Conservation (phyloP, 2,113 vertebrate genomes). For the Columbina picui region DNA sequence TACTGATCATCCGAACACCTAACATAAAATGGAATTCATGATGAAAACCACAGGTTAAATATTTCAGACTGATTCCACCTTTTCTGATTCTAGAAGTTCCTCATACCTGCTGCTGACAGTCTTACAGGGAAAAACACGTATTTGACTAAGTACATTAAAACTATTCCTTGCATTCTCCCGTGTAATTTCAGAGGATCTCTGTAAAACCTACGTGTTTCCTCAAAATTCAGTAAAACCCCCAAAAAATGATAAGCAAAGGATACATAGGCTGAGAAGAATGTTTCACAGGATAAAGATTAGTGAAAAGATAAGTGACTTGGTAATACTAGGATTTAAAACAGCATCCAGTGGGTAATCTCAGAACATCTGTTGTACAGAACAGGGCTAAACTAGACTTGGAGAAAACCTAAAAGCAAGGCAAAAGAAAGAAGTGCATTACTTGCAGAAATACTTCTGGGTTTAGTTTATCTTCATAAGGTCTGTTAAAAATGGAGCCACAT, state of each 20-base stretch:
- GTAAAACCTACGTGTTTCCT: not conserved
- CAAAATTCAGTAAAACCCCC: not conserved
- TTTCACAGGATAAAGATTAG: not conserved
- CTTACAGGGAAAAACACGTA: not conserved
- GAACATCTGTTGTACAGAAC: not conserved
- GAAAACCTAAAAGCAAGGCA: not conserved
- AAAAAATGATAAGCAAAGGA: not conserved
- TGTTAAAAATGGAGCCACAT: not conserved
- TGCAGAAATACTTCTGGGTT: not conserved
- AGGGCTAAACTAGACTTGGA: accelerated
- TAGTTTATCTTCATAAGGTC: not conserved
- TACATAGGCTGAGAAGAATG: not conserved
- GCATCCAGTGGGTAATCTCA: not conserved
- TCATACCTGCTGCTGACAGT: not conserved
- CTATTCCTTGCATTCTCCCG: not conserved
- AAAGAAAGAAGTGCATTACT: not conserved
- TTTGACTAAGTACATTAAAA: not conserved
- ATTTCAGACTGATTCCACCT: not conserved
- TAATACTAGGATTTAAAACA: not conserved
- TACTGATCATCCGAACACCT: not conserved
- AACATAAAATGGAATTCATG: not conserved
- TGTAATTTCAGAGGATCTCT: not conserved
- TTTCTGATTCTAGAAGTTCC: not conserved
- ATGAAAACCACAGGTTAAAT: not conserved
- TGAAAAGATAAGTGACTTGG: not conserved